Conservation (phyloP, 2,888 invertebrate genomes). For the Ferdinandea cuprea region DNA sequence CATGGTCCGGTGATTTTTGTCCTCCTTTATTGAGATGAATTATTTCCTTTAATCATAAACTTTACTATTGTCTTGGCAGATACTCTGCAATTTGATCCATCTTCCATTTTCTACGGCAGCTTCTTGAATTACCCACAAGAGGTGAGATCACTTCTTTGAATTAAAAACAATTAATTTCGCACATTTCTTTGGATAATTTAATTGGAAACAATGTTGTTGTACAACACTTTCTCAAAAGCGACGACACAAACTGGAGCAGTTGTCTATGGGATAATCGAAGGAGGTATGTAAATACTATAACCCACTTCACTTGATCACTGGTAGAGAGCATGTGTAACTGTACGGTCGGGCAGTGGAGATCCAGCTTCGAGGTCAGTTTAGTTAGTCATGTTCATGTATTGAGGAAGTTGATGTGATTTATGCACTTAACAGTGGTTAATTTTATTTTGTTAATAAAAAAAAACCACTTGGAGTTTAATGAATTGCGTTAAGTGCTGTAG, state of each 20-base stretch:
- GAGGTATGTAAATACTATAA: background rate
- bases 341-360: constrained; percentile 8
- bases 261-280: constrained; percentile 60
- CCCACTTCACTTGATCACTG: constrained; percentile 27
- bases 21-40: constrained; percentile 26
- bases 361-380: constrained; percentile 53
- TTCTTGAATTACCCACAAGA: constrained; percentile 33
- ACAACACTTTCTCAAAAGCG: constrained; percentile 55
- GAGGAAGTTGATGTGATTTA: constrained; percentile 58
- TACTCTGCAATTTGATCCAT: no score
- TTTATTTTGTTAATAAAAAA: background rate
- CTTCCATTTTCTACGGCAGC: no score
- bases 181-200: background rate
- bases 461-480: background rate
- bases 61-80: background rate
- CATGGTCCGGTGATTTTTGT: constrained; percentile 77
- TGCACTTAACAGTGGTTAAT: constrained; percentile 36
- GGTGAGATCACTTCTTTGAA: constrained; percentile 42
- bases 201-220: constrained; percentile 1
- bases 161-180: constrained; percentile 23
- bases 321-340: constrained; percentile 23
- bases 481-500: no score
- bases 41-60: constrained; percentile 60
- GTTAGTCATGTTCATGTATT: constrained; percentile 21
- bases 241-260: constrained; percentile 60